Percentiles rank a stretch among this genome's conserved stretches.
Evolutionary conservation across 2,113 vertebrate genomes (phyloP).

Genomic region (Promerops cafer): DNA sequence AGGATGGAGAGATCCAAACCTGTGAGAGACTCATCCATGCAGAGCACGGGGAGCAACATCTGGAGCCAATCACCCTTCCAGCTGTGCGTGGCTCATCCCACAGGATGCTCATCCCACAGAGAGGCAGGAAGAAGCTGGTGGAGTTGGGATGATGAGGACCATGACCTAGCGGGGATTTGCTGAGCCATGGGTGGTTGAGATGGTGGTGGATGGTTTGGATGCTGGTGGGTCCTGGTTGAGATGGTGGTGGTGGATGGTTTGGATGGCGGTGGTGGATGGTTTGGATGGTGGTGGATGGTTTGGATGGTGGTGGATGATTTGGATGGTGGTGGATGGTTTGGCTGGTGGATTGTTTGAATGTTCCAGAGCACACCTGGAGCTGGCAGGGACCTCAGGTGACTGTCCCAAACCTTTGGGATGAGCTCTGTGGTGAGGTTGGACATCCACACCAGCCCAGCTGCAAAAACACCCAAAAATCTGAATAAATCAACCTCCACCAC

Average conservation of each 20-base stretch:
- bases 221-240: no score
- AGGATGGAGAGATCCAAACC: background rate
- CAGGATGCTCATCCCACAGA: background rate
- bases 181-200: background rate
- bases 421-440: background rate
- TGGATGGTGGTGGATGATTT: accelerated
- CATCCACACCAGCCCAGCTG: background rate
- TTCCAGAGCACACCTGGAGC: background rate
- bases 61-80: background rate
- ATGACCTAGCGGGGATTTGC: background rate
- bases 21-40: background rate
- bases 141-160: background rate
- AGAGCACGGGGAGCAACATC: background rate
- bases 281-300: background rate
- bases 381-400: no score
- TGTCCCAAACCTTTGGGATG: background rate
- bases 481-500: background rate
- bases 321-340: background rate
- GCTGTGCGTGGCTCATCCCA: background rate
- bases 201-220: no score
- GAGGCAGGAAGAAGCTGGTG: background rate
- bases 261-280: no score
- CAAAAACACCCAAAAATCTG: accelerated
- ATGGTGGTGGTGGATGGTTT: background rate
- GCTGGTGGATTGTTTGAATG: accelerated